These are phyloP conservation scores for Kradibia gibbosae DNA, from an alignment of 1,140 invertebrate genomes.

Conservation along the genomic window DNA sequence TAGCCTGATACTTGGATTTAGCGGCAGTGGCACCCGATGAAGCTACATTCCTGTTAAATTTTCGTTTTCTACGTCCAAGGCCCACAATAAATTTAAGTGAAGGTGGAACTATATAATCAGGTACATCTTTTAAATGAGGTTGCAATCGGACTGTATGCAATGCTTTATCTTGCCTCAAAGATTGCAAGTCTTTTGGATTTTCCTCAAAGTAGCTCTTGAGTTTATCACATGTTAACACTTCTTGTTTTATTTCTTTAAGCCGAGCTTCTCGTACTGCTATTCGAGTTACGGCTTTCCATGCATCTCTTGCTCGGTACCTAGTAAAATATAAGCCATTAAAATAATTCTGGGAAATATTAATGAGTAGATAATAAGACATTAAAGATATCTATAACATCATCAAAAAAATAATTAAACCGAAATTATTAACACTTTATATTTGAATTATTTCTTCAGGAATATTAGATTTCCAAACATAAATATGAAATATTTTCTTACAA, in stretches of 20 bases:
- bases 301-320: constrained; percentile 92
- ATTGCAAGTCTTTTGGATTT: constrained; percentile 91
- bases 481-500: neutral
- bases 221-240: constrained; percentile 94
- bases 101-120: constrained; percentile 92
- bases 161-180: constrained; percentile 93
- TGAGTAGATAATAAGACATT: neutral
- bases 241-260: constrained; percentile 95
- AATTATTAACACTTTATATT: too few species aligned
- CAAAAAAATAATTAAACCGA: too few species aligned
- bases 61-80: constrained; percentile 68
- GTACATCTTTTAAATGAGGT: constrained; percentile 91
- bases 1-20: constrained; percentile 64
- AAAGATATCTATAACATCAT: neutral
- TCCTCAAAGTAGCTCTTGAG: constrained; percentile 96
- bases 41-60: constrained; percentile 65
- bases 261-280: constrained; percentile 94
- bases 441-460: too few species aligned
- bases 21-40: constrained; percentile 59
- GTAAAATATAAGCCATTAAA: constrained; percentile 33
- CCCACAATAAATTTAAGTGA: constrained; percentile 79
- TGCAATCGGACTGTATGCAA: constrained; percentile 90
- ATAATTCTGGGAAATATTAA: neutral
- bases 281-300: constrained; percentile 92
- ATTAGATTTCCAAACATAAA: too few species aligned